These are phyloP conservation scores for Piscicola geometra DNA, from an alignment of 2,888 invertebrate genomes.

Conservation along the genomic window DNA sequence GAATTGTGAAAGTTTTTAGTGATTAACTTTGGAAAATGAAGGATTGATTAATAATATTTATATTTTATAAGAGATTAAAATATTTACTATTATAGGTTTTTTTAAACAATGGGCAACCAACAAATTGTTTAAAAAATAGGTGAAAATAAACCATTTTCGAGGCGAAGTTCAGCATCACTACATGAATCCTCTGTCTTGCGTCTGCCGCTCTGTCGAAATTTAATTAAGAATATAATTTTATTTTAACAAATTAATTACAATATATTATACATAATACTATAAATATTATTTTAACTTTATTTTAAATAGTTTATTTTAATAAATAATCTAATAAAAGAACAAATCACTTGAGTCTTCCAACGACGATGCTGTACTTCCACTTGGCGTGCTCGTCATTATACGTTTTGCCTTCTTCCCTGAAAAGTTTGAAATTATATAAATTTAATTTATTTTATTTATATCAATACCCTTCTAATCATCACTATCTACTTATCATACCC, in stretches of 20 bases:
- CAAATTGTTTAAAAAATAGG: background rate
- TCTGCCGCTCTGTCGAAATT: slow-evolving; percentile 33
- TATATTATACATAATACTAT: too few species aligned
- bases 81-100: background rate
- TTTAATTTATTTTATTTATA: too few species aligned
- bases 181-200: slow-evolving; percentile 32
- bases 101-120: background rate
- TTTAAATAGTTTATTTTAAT: background rate
- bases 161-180: slow-evolving; percentile 27
- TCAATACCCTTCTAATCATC: too few species aligned
- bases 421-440: too few species aligned
- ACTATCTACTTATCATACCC: too few species aligned
- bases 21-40: too few species aligned
- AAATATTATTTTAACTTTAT: background rate
- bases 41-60: too few species aligned
- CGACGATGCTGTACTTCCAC: slow-evolving; percentile 21
- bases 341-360: slow-evolving; percentile 25
- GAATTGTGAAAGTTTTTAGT: too few species aligned
- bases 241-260: too few species aligned
- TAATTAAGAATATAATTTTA: too few species aligned
- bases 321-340: slow-evolving; percentile 23
- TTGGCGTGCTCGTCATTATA: background rate
- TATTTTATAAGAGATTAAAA: background rate
- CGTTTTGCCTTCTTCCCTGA: too few species aligned
- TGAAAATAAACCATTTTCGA: slow-evolving; percentile 15